Conservation (phyloP, 2,113 vertebrate genomes). For the Caranx melampygus region DNA sequence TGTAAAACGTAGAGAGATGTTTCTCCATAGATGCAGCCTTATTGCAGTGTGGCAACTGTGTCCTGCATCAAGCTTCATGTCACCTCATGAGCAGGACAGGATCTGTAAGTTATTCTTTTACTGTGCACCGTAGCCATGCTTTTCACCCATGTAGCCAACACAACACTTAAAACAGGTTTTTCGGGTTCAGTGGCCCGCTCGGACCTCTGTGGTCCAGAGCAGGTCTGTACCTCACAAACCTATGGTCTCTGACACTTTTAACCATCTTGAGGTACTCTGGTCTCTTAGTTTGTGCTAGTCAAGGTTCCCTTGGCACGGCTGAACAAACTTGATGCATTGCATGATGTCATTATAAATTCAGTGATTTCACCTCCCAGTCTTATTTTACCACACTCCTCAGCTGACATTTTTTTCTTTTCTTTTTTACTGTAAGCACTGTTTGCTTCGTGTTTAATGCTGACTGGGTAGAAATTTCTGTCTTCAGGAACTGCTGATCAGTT, state of each 20-base stretch:
- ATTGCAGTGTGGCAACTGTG: constrained; percentile 33
- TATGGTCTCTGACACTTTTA: constrained; percentile 8
- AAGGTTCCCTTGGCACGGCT: neutral
- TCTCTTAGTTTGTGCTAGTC: constrained; percentile 2
- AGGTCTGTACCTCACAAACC: neutral
- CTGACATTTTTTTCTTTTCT: neutral
- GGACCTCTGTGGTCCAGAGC: neutral
- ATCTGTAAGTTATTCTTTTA: neutral
- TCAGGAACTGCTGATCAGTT: constrained; percentile 22
- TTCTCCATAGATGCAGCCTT: constrained; percentile 53
- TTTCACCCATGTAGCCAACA: constrained; percentile 10
- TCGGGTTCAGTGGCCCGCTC: neutral
- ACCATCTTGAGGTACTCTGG: neutral
- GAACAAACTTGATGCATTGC: neutral
- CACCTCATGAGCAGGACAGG: neutral
- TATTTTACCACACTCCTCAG: constrained; percentile 44
- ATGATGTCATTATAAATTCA: neutral
- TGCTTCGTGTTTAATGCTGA: constrained; percentile 25
- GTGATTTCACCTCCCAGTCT: constrained; percentile 8
- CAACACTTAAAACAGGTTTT: constrained; percentile 7
- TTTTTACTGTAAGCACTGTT: constrained; percentile 7
- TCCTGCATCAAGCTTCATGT: neutral
- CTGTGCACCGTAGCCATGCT: constrained; percentile 15
- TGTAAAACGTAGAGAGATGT: constrained; percentile 23
- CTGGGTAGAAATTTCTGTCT: constrained; percentile 17